Evolutionary conservation across 2,888 invertebrate species (phyloP).

Genomic region (Plusia festucae): DNA sequence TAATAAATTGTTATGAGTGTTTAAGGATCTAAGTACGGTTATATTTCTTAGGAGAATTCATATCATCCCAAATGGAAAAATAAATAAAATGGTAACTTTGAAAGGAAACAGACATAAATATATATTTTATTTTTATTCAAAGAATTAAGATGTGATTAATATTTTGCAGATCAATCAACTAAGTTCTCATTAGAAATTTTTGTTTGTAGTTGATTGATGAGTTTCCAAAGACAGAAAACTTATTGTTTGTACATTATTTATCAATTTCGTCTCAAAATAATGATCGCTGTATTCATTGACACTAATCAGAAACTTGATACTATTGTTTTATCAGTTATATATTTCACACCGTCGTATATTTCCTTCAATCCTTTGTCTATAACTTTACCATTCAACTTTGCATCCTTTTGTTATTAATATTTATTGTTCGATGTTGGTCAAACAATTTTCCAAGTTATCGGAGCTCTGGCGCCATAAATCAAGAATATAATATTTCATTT

Average conservation of each 20-base stretch:
- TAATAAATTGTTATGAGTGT: neutral
- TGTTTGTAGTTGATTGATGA: neutral
- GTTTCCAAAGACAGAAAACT: neutral
- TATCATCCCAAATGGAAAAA: no score
- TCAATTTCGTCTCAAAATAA: neutral
- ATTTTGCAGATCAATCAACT: neutral
- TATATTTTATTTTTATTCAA: no score
- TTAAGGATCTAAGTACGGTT: no score
- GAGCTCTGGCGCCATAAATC: slow-evolving; percentile 6
- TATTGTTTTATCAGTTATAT: neutral
- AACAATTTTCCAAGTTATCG: slow-evolving; percentile 13
- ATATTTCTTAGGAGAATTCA: no score
- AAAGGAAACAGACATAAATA: no score
- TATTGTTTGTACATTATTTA: neutral
- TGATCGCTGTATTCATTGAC: neutral
- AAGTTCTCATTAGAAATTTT: neutral
- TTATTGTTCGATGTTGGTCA: slow-evolving; percentile 14
- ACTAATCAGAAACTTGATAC: slow-evolving; percentile 7
- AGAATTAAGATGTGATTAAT: neutral
- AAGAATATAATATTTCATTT: slow-evolving; percentile 22
- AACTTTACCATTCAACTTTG: neutral
- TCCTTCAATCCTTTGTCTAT: neutral
- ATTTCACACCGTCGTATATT: neutral
- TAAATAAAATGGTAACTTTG: no score
- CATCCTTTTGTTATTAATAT: slow-evolving; percentile 6